Evolutionary conservation across 2,888 invertebrate genomes (phyloP).

Genomic region (Caenorhabditis zanzibari): DNA sequence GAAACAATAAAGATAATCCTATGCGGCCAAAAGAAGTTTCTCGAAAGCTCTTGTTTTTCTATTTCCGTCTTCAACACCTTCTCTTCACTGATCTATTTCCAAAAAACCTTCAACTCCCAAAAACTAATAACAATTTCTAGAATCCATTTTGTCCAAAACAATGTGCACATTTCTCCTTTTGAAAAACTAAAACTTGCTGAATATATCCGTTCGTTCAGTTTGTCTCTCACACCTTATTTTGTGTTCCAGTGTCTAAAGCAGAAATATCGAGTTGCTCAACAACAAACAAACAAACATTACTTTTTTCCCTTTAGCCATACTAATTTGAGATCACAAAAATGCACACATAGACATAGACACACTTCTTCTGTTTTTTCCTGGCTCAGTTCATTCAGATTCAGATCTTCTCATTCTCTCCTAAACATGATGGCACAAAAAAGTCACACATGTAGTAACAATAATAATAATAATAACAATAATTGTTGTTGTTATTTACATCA

Average conservation of each 20-base stretch:
- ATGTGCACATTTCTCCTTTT: constrained; percentile 26
- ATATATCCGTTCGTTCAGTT: constrained; percentile 31
- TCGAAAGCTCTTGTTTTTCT: background rate
- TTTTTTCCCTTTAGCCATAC: constrained; percentile 33
- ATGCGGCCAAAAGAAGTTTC: background rate
- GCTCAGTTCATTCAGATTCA: constrained; percentile 6
- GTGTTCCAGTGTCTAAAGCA: constrained; percentile 24
- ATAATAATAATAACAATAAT: constrained; percentile 34
- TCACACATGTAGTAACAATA: constrained; percentile 51
- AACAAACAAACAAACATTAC: constrained; percentile 53
- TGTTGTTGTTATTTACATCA: constrained; percentile 55
- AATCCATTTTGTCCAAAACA: constrained; percentile 12
- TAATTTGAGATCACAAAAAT: constrained; percentile 52
- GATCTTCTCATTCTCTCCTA: constrained; percentile 6
- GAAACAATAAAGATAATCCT: constrained; percentile 17
- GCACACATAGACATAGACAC: constrained; percentile 19
- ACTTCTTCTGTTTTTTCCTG: constrained; percentile 8
- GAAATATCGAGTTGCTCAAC: constrained; percentile 41
- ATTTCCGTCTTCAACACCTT: background rate
- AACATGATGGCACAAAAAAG: constrained; percentile 24
- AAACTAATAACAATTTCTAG: constrained; percentile 31
- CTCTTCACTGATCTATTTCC: background rate
- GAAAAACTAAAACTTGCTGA: constrained; percentile 25
- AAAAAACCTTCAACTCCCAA: background rate
- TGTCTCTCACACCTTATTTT: constrained; percentile 36